These are phyloP conservation scores for Eurois occulta DNA, from an alignment of 2,888 invertebrate species.

Conservation along the genomic window DNA sequence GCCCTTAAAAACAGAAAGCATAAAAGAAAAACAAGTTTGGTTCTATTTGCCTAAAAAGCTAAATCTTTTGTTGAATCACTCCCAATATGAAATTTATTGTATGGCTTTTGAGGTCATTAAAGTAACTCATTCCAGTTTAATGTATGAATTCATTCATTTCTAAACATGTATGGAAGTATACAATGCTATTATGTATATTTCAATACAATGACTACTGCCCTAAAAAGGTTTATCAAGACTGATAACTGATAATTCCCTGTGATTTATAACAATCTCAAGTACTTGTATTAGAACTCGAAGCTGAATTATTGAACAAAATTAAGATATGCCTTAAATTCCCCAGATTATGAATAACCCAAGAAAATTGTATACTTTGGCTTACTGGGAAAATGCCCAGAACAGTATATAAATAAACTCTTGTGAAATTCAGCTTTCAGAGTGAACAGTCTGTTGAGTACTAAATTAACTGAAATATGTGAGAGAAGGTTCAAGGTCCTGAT, in stretches of 20 bases:
- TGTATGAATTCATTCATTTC: constrained; percentile 1
- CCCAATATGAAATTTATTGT: background rate
- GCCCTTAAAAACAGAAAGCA: constrained; percentile 21
- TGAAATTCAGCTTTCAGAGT: constrained; percentile 5
- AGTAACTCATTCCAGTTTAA: background rate
- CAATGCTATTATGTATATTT: constrained; percentile 2
- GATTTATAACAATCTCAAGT: constrained; percentile 29
- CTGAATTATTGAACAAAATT: background rate
- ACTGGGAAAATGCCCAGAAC: background rate
- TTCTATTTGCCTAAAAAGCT: background rate
- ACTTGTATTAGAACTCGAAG: background rate
- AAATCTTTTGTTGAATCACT: background rate
- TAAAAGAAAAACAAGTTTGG: background rate
- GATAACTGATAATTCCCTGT: constrained; percentile 23
- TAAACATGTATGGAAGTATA: background rate
- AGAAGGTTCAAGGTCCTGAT: background rate
- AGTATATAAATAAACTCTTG: constrained; percentile 30
- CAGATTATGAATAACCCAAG: background rate
- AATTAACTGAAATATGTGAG: constrained; percentile 10
- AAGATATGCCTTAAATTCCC: background rate
- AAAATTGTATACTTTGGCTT: background rate
- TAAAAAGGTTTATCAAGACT: constrained; percentile 25
- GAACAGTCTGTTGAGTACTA: constrained; percentile 7
- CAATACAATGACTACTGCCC: constrained; percentile 21
- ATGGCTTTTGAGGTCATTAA: background rate